Base-by-base conservation (phyloP, 2,888 invertebrate species). In the Belgica antarctica region DNA sequence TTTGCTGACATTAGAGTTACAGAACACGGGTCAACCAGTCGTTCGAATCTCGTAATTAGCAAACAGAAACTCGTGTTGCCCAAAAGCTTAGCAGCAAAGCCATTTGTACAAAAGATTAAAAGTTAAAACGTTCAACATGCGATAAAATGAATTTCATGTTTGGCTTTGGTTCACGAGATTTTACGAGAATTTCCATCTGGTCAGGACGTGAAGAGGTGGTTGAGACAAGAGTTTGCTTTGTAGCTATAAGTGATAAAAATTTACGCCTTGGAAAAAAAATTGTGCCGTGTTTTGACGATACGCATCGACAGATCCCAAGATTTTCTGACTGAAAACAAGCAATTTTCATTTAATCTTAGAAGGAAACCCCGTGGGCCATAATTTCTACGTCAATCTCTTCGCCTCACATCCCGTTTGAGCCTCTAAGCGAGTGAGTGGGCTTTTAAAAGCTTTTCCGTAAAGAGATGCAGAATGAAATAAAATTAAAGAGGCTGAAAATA, bases 41-140 rank as follows among this genome's bases (percentile, higher is more conserved):
- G n/a, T n/a, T n/a, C n/a, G n/a, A n/a, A n/a, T n/a, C n/a, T n/a
- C n/a, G n/a, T n/a, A n/a, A n/a, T n/a, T n/a, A n/a, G n/a, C n/a
- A n/a, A n/a, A n/a, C n/a, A n/a, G n/a, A n/a, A n/a, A n/a, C n/a
- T n/a, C n/a, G n/a, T n/a, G n/a, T n/a, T n/a, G n/a, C n/a, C n/a
- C 3, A 5, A 41, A 41, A 8, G 41, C 41, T 15, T n/a, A n/a
- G n/a, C 1, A 8, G 17, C 17, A 41, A 41, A 41, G 41, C 15
- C 41, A 41, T 41, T 41, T 52, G 52, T 52, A 12, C 19, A 52
- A 19, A 25, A 59, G 59, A 59, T 22, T 59, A 59, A 59, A 59
- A 25, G 59, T 15, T 59, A 15, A 59, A 59, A 25, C n/a, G 24
- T 12, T 59, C 59, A n/a, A 25, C 10, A 10, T 59, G 12, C 3